These are phyloP conservation scores for Thymelicus lineola DNA, from an alignment of 2,888 invertebrate genomes.

Conservation along the genomic window DNA sequence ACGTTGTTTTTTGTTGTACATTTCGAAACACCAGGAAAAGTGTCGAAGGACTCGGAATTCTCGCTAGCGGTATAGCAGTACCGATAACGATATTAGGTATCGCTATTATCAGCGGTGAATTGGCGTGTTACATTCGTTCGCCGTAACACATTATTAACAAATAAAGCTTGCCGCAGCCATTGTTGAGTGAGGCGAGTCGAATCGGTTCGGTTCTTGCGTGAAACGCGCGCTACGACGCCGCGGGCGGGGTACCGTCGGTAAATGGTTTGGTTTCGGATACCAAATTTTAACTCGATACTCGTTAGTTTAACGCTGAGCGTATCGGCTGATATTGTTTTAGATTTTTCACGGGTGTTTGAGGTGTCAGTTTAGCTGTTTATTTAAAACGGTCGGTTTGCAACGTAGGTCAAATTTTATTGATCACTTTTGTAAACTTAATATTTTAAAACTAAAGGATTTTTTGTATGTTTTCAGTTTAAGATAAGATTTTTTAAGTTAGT, in stretches of 20 bases:
- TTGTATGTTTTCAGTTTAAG: no score
- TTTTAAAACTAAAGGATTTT: neutral
- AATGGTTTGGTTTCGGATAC: constrained; percentile 58
- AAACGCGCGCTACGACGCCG: constrained; percentile 55
- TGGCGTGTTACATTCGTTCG: constrained; percentile 72
- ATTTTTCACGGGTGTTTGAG: constrained; percentile 37
- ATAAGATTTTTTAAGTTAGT: no score
- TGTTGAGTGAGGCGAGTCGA: constrained; percentile 65
- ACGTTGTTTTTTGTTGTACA: neutral
- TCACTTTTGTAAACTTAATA: neutral
- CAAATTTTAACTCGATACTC: constrained; percentile 69
- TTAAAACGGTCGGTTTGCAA: constrained; percentile 9
- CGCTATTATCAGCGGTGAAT: constrained; percentile 62
- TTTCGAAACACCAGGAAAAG: constrained; percentile 17
- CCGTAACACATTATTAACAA: constrained; percentile 77
- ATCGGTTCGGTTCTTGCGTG: constrained; percentile 66
- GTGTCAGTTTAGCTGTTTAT: constrained; percentile 19
- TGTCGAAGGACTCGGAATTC: constrained; percentile 29
- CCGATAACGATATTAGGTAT: constrained; percentile 46
- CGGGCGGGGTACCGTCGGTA: constrained; percentile 48
- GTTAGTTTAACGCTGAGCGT: constrained; percentile 53
- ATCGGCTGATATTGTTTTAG: constrained; percentile 42
- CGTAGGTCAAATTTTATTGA: neutral
- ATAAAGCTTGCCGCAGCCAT: constrained; percentile 74
- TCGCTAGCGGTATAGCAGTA: constrained; percentile 41